These are phyloP conservation scores for Amblyteles armatorius DNA, from an alignment of 2,888 invertebrate species.

Conservation along the genomic window DNA sequence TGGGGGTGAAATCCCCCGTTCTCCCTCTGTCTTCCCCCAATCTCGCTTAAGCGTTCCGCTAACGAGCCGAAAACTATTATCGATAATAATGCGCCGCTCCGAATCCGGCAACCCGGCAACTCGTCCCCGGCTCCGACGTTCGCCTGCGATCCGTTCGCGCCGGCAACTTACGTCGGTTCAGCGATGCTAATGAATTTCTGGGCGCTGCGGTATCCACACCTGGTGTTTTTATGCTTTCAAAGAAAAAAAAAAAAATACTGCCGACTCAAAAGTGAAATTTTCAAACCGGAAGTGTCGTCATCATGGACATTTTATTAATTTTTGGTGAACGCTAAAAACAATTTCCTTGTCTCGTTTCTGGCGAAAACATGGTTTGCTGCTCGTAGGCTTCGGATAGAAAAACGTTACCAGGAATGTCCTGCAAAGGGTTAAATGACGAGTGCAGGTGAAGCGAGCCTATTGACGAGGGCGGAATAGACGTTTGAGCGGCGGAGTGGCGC, in stretches of 20 bases:
- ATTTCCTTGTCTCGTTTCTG: too few species aligned
- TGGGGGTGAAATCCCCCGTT: slow-evolving; percentile 19
- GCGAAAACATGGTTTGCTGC: too few species aligned
- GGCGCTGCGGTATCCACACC: background rate
- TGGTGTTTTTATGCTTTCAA: background rate
- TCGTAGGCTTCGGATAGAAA: background rate
- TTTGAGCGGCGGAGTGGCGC: background rate
- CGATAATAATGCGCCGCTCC: slow-evolving; percentile 56
- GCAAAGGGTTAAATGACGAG: background rate
- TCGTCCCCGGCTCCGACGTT: background rate
- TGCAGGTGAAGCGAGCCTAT: background rate
- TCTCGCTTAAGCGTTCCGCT: slow-evolving; percentile 72
- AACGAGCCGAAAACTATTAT: slow-evolving; percentile 68
- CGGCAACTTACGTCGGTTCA: background rate
- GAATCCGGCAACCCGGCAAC: slow-evolving; percentile 31
- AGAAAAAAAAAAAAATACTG: background rate
- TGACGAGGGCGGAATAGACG: background rate
- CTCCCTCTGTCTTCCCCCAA: background rate
- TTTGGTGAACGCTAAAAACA: too few species aligned
- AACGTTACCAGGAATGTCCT: background rate
- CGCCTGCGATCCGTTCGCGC: background rate
- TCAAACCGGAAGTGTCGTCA: too few species aligned
- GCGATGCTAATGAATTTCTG: background rate
- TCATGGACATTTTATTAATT: background rate
- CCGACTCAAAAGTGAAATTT: background rate